A percentile compares a stretch with the other conserved stretches of the same genome.
phyloP scores from a whole-genome alignment of 2,113 vertebrate genomes.

The Sapayoa aenigma region DNA sequence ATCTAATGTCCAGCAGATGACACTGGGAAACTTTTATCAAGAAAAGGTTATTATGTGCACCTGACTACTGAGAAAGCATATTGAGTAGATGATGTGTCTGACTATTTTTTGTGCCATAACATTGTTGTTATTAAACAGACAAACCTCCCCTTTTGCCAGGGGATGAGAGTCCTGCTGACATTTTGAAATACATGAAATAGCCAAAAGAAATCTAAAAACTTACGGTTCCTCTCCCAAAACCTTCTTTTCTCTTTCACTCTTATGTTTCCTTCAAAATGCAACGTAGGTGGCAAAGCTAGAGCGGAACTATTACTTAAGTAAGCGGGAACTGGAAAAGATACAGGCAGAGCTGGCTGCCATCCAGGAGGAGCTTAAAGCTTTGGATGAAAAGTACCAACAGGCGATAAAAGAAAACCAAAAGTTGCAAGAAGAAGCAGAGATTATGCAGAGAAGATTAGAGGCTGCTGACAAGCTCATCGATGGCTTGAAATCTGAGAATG shows the following conservation, averaged over 20 bases:
- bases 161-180: not conserved
- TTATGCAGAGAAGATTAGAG: constrained; percentile 90
- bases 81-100: not conserved
- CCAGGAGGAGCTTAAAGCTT: constrained; percentile 82
- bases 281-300: constrained; percentile 88
- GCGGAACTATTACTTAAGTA: constrained; percentile 85
- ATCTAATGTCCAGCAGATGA: not conserved
- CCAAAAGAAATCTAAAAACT: not conserved
- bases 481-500: constrained; percentile 90
- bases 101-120: not conserved
- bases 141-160: not conserved
- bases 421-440: constrained; percentile 89
- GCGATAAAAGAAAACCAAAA: constrained; percentile 85
- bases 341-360: constrained; percentile 81
- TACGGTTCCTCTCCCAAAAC: not conserved
- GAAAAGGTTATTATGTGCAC: not conserved
- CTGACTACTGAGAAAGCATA: not conserved
- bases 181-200: not conserved
- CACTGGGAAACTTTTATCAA: not conserved
- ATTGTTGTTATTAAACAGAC: not conserved
- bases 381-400: constrained; percentile 83
- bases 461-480: constrained; percentile 94
- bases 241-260: not conserved
- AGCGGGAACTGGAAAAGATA: constrained; percentile 85
- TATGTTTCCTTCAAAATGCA: not conserved